phyloP scores from a whole-genome alignment of 2,888 invertebrate species.

The Lasioglossum villosulum region DNA sequence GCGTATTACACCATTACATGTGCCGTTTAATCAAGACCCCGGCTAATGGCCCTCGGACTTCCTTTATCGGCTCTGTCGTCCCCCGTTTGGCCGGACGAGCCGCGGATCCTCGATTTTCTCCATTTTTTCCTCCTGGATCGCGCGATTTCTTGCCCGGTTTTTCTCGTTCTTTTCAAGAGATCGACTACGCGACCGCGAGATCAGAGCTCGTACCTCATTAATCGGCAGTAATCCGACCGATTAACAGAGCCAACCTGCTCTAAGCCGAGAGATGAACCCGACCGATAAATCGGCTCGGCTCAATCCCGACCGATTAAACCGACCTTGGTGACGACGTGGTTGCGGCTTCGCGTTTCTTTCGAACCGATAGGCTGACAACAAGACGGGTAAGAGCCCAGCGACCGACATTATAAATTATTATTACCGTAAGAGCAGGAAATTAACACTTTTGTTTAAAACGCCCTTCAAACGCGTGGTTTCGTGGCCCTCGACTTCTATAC shows the following conservation, averaged over 20 bases:
- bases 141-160: constrained; percentile 3
- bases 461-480: not conserved
- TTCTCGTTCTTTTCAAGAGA: not conserved
- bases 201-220: not conserved
- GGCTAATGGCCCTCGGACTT: constrained; percentile 63
- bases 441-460: not conserved
- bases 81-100: constrained; percentile 20
- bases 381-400: not conserved
- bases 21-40: constrained; percentile 76
- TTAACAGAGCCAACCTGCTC: constrained; percentile 37
- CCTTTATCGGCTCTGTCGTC: constrained; percentile 67
- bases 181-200: constrained; percentile 7
- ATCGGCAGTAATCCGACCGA: constrained; percentile 28
- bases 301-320: constrained; percentile 31
- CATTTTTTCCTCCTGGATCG: not conserved
- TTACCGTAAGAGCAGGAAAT: not conserved
- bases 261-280: constrained; percentile 10
- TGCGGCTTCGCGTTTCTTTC: not conserved
- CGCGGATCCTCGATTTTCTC: not conserved
- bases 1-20: constrained; percentile 76
- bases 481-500: too few relatives aligned
- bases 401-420: not conserved
- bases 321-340: constrained; percentile 31
- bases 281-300: constrained; percentile 21
- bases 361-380: not conserved